Evolutionary conservation across 2,797 vertebrate species (phyloP), one percentile per base, ranked within the genome.

Genomic region (Rhynchonycteris naso): DNA sequence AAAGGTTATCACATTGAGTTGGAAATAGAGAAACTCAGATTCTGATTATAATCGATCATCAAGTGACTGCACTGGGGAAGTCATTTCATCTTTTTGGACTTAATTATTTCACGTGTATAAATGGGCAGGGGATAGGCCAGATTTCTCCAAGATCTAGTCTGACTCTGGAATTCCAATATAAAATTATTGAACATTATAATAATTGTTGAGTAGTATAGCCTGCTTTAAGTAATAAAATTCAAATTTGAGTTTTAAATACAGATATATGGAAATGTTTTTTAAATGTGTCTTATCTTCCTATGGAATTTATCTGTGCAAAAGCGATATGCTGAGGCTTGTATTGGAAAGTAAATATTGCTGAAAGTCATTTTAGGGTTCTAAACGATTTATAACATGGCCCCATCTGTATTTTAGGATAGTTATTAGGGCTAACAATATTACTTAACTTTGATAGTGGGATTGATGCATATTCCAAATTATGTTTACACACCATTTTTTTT

Each of bases 161-260:
- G n/a, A 43, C 2, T 85, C 52, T 94, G 19, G 33, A 72, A 76
- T 84, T 84, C 11, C 33, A 26, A 63, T 88, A 28, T 14, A 35
- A 28, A 84, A 43, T 28, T 74, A 35, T 26, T 71, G 30, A 65
- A 61, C 63, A 50, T 13, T 52, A 0, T 61, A 47, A 35, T 69
- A 56, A 54, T 74, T 89, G 5, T 56, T 79, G 9, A 11, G 92
- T 18, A 54, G 78, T 61, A 86, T 19, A 50, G 11, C 7, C 52
- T 89, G 10, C 50, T 88, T 68, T 71, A 93, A 72, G 13, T 83
- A 88, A 58, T 56, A 50, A 91, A 52, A 30, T 52, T 69, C 12
- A 69, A 71, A 79, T 79, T 92, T 26, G 38, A 93, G 3, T 80
- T 87, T 78, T 95, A 43, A 94, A 43, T 93, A 43, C 12, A 84